Conservation (phyloP, 2,113 vertebrate genomes). For the Poecile atricapillus region DNA sequence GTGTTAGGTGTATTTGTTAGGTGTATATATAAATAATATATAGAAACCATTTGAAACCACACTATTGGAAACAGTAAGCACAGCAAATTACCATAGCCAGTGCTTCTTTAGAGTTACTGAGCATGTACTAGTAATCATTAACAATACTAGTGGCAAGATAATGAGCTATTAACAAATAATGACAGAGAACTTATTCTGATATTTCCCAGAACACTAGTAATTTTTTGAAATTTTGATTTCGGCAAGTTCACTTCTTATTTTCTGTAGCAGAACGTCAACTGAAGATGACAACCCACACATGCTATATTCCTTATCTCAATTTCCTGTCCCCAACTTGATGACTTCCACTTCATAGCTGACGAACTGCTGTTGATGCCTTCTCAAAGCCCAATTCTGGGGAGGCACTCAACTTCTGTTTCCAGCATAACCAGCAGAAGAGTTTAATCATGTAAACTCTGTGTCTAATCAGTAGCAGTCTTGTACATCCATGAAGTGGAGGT, state of each 20-base stretch:
- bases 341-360: not conserved
- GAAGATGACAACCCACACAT: accelerated
- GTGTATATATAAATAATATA: not conserved
- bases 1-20: not conserved
- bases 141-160: not conserved
- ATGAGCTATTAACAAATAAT: not conserved
- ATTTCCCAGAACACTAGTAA: not conserved
- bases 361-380: not conserved
- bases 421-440: not conserved
- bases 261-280: not conserved
- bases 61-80: not conserved
- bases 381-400: not conserved
- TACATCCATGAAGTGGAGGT: not conserved
- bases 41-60: not conserved
- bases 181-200: not conserved
- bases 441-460: not conserved
- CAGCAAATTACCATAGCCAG: not conserved
- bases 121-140: not conserved
- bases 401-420: not conserved
- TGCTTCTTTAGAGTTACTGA: not conserved
- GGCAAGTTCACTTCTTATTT: not conserved
- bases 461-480: not conserved
- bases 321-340: not conserved
- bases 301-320: not conserved
- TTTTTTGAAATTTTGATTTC: not conserved